Evolutionary conservation across 2,113 vertebrate genomes (phyloP), one percentile per base, ranked within the genome.

Genomic region (Poecilia latipinna): DNA sequence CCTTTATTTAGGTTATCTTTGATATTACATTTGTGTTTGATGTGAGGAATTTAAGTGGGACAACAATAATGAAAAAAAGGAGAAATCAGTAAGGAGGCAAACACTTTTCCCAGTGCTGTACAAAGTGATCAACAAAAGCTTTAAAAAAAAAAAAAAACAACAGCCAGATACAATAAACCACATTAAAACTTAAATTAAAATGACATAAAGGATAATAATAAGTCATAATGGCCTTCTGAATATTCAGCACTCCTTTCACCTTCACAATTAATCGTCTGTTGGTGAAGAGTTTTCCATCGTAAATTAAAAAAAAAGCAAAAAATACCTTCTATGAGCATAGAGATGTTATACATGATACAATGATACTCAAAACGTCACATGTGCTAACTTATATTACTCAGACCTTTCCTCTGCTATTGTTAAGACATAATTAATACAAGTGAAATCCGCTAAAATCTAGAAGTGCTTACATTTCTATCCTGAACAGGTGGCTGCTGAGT

Each of bases 261-360:
- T 65, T 80, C 69, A 31, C 63, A 83, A 83, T 44, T n/a, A 83
- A 84, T 80, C 88, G 83, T 80, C 82, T 81, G 84, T 85, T 84
- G 85, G 79, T 87, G 86, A 87, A 82, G 77, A 86, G 82, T 89
- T 89, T 70, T 72, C 80, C 79, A 87, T 92, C 89, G 70, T 66
- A 85, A 91, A 86, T 90, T 87, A 0, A 92, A 85, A 91, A 91
- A 86, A 48, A 19, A 48, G 0, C 2, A 29, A 29, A 29, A 94
- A 95, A 95, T 88, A 90, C 83, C 79, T 93, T 93, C 91, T 81
- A 72, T 61, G 92, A 89, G 94, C 94, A 94, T 91, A 94, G 94
- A 95, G 95, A 95, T 93, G 97, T 97, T 96, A 96, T 95, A 96
- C 93, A 95, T 93, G 92, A 94, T 95, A 96, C 95, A 95, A 90